phyloP scores from a whole-genome alignment of 2,888 invertebrate genomes.

The Macaria liturata region DNA sequence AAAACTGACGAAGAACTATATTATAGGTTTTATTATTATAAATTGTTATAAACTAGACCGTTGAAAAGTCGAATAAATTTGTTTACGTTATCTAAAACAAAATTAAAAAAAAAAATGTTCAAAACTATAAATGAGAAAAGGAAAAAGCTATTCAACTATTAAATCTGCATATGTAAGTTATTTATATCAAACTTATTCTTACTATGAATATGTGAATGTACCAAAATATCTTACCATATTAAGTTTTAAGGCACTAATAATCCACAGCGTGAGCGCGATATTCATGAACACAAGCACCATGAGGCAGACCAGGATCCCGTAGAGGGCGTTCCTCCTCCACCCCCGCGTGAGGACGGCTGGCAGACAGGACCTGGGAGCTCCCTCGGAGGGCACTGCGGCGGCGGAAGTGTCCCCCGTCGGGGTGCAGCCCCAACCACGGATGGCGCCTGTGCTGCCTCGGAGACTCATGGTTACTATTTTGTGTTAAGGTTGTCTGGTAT shows the following conservation, averaged over 20 bases:
- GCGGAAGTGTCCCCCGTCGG: constrained; percentile 67
- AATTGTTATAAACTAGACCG: too few species aligned
- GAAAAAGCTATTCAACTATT: too few species aligned
- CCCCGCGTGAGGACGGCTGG: constrained; percentile 78
- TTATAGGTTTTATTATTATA: too few species aligned
- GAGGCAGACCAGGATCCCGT: constrained; percentile 91
- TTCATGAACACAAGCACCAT: constrained; percentile 95
- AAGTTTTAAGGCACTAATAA: constrained; percentile 96
- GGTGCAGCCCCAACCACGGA: constrained; percentile 74
- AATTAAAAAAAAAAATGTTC: too few species aligned
- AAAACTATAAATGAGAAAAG: too few species aligned
- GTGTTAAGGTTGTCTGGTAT: too few species aligned
- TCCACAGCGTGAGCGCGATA: constrained; percentile 97
- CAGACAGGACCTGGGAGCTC: constrained; percentile 48
- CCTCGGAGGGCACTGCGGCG: constrained; percentile 41
- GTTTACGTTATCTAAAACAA: too few species aligned
- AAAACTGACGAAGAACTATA: too few species aligned
- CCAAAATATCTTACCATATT: constrained; percentile 89
- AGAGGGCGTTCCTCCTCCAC: constrained; percentile 97
- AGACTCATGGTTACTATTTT: constrained; percentile 45
- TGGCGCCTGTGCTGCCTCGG: constrained; percentile 52
- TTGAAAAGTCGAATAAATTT: too few species aligned
- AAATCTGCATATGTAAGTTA: too few species aligned
- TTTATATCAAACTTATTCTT: too few species aligned
- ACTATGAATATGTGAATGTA: not conserved